These are phyloP conservation scores for Apomyelois bistriatella DNA, from an alignment of 2,888 invertebrate genomes.

Conservation along the genomic window DNA sequence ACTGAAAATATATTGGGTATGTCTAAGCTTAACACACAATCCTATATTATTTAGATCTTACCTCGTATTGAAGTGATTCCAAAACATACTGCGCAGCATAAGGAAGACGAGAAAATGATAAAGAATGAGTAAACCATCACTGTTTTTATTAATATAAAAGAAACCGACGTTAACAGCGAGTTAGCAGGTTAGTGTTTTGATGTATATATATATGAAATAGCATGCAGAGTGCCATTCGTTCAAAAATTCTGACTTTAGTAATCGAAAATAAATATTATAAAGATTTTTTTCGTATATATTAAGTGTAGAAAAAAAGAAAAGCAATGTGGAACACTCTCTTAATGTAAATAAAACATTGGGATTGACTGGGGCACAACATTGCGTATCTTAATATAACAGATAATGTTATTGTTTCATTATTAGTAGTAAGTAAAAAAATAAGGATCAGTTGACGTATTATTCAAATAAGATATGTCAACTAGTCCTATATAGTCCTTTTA, in stretches of 20 bases:
- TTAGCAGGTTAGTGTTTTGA: slow-evolving; percentile 14
- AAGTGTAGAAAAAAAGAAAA: slow-evolving; percentile 58
- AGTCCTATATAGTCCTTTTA: slow-evolving; percentile 3
- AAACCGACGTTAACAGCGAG: slow-evolving; percentile 21
- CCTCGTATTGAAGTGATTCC: slow-evolving; percentile 99
- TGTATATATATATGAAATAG: slow-evolving; percentile 35
- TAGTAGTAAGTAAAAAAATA: slow-evolving; percentile 13
- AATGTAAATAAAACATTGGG: slow-evolving; percentile 72
- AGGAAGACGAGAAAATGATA: slow-evolving; percentile 85
- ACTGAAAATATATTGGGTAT: slow-evolving; percentile 26
- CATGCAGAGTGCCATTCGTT: slow-evolving; percentile 63
- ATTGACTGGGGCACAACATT: slow-evolving; percentile 92
- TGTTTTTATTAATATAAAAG: slow-evolving; percentile 60
- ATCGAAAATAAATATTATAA: slow-evolving; percentile 38
- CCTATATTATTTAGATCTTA: slow-evolving; percentile 83
- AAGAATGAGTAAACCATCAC: slow-evolving; percentile 67
- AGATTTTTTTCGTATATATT: slow-evolving; percentile 30
- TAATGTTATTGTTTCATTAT: slow-evolving; percentile 29
- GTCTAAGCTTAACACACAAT: slow-evolving; percentile 43
- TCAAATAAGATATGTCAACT: slow-evolving; percentile 13
- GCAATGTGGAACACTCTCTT: slow-evolving; percentile 61
- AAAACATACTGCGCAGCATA: slow-evolving; percentile 97
- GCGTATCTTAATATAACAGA: slow-evolving; percentile 73
- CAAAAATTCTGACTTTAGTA: slow-evolving; percentile 28
- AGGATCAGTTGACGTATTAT: slow-evolving; percentile 30